A percentile compares a stretch with the other conserved stretches of the same genome.
Conservation (phyloP, 2,113 vertebrate species). For the Thomomys bottae region DNA sequence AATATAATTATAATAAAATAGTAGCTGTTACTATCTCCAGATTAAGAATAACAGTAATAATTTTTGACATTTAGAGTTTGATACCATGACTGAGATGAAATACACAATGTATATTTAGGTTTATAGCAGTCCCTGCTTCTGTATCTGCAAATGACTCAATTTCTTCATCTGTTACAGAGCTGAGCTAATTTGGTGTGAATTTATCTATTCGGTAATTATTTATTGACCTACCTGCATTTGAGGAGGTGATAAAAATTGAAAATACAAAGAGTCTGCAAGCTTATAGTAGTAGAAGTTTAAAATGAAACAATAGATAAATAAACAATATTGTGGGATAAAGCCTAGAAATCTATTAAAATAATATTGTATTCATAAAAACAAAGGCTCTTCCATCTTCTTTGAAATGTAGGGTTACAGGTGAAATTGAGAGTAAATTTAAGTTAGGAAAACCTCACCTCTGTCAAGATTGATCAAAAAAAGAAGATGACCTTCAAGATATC, state of each 20-base stretch:
- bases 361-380: neutral
- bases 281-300: neutral
- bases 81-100: neutral
- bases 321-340: neutral
- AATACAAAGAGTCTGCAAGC: neutral
- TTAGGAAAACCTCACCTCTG: neutral
- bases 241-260: neutral
- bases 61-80: neutral
- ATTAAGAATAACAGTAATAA: neutral
- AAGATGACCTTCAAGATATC: neutral
- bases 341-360: neutral
- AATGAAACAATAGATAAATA: neutral
- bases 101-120: neutral
- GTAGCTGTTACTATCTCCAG: no score
- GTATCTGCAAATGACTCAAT: neutral
- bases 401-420: neutral
- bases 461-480: neutral
- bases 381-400: neutral
- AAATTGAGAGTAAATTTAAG: neutral
- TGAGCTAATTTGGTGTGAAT: neutral
- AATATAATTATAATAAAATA: neutral
- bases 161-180: neutral
- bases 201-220: neutral
- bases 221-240: neutral
- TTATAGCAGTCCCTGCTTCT: neutral